Evolutionary conservation across 2,113 vertebrate species (phyloP), one percentile per base, ranked within the genome.

Genomic region (Alligator mississippiensis): DNA sequence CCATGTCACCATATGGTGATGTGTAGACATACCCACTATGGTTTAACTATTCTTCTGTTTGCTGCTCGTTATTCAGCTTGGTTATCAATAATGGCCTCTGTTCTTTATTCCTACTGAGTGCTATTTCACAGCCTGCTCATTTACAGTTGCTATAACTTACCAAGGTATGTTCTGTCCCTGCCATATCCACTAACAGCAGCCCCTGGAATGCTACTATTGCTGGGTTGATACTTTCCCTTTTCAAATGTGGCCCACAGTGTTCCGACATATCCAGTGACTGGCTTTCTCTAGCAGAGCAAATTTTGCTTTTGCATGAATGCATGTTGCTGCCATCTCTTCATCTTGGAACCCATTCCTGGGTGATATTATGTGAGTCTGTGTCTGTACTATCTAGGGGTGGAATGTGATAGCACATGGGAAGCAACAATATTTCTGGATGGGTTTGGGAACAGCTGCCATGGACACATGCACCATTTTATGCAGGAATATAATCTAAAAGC

Each of bases 51-150:
- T 55, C 16, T 87, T 93, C 27, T 93, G 63, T 63, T 68, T 72
- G 30, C 54, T 55, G 76, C 74, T 93, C 77, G 87, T 95, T 93
- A 87, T 80, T 94, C 82, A 89, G 38, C 38, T 93, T 89, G 87
- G 58, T 76, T 80, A 93, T 91, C 82, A 87, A n/a, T 72, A 28
- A 19, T 83, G 58, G 94, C 83, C n/a, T 87, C 87, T 89, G 70
- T 22, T 81, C 64, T 88, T 55, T 88, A 70, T 59, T 84, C 25
- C 38, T 93, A 64, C 47, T 85, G 88, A 84, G 87, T 59, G 76
- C 93, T 92, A 75, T 78, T 68, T 89, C 61, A 57, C 83, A 90
- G 83, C 17, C n/a, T 92, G 55, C 70, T 38, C 22, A 30, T 74
- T 94, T 84, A 90, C 55, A 95, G 79, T 47, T 24, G 61, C 60